Evolutionary conservation across 2,888 invertebrate genomes (phyloP).

Genomic region (Rotaria socialis): DNA sequence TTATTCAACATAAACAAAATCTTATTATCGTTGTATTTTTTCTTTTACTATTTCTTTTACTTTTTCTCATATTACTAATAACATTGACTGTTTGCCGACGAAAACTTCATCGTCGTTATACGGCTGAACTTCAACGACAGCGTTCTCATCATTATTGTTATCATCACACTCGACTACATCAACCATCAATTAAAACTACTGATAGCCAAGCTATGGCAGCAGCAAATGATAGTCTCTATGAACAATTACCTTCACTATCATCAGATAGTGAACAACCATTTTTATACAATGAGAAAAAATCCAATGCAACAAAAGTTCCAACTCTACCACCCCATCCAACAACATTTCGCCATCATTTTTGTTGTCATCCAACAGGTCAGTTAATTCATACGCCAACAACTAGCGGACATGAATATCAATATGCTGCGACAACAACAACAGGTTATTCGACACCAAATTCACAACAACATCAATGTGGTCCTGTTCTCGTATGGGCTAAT

Average conservation of each 20-base stretch:
- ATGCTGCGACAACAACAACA: not conserved
- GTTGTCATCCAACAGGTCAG: not conserved
- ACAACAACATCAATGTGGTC: not conserved
- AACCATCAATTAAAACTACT: not conserved
- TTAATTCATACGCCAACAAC: not conserved
- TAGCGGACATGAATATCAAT: constrained; percentile 3
- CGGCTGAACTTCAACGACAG: not conserved
- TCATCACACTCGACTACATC: not conserved
- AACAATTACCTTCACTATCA: constrained; percentile 29
- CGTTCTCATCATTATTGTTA: not conserved
- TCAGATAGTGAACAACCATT: constrained; percentile 33
- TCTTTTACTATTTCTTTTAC: not conserved
- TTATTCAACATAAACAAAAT: constrained; percentile 12
- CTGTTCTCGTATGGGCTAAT: constrained; percentile 13
- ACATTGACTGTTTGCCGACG: constrained; percentile 15
- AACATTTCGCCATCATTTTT: not conserved
- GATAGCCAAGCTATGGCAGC: not conserved
- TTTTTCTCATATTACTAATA: not conserved
- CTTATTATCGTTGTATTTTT: not conserved
- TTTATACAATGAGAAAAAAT: constrained; percentile 9
- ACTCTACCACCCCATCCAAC: not conserved
- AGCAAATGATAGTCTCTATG: not conserved
- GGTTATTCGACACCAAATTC: not conserved
- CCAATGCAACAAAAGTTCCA: not conserved
- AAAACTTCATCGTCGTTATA: not conserved